Evolutionary conservation across 2,113 vertebrate species (phyloP), one percentile per base, ranked within the genome.

Genomic region (Myrmecophaga tridactyla): DNA sequence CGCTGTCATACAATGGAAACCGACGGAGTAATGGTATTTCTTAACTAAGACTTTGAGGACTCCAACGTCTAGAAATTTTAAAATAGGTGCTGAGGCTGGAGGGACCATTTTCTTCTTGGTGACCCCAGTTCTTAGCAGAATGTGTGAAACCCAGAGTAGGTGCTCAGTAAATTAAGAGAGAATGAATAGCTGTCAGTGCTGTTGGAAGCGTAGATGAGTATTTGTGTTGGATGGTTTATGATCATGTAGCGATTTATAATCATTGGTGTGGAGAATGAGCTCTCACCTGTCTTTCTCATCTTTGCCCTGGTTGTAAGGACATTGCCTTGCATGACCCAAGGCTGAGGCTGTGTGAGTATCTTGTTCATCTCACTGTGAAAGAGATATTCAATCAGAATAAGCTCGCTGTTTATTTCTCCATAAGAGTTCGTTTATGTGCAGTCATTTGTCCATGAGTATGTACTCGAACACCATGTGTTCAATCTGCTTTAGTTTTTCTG

Each of bases 401-500:
- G 1, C 7, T n/a, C 48, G 29, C 27, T 53, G 6, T 86, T 51
- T 56, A n/a, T 11, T n/a, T 92, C 63, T 43, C 6, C 12, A 1
- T 10, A 10, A 75, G 43, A 51, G 58, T 73, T 62, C 43, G 53
- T 83, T 95, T 75, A 15, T 13, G 14, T 76, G 58, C 58, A 60
- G 12, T 51, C 76, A 41, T 0, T 46, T 46, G 31, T 15, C 12
- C 6, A 29, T 63, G 2, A 8, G 9, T 58, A 39, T 39, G n/a
- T 80, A 29, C 39, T 53, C 34, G 77, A 89, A 73, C 20, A 34
- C 31, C 39, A 23, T 4, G 39, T 58, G 20, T 67, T 46, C 84
- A 36, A 14, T 84, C 58, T 73, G 83, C 69, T 89, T 76, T 41
- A 25, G 39, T 81, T 91, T 96, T 92, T 48, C 69, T 48, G 86